These are phyloP conservation scores for Drosophila chauvacae DNA, from an alignment of 1,140 invertebrate genomes.

Conservation along the genomic window DNA sequence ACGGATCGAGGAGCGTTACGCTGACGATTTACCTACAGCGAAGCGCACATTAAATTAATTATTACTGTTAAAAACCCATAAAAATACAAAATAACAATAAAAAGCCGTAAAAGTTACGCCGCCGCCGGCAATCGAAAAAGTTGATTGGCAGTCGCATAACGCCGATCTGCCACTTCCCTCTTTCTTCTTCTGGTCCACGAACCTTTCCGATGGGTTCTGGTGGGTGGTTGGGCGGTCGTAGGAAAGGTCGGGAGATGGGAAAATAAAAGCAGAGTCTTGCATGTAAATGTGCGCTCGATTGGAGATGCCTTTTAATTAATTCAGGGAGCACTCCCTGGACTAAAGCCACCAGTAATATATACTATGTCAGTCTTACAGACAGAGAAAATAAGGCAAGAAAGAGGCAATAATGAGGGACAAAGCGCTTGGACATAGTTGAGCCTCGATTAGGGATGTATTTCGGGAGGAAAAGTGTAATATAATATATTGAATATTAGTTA, in stretches of 20 bases:
- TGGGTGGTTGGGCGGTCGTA: slow-evolving; percentile 16
- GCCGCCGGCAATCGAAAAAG: slow-evolving; percentile 50
- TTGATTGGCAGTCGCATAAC: slow-evolving; percentile 68
- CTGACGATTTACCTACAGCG: slow-evolving; percentile 75
- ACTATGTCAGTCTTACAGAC: not conserved
- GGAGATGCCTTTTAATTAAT: slow-evolving; percentile 17
- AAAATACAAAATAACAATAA: slow-evolving; percentile 74
- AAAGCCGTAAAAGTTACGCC: slow-evolving; percentile 71
- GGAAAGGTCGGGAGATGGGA: slow-evolving; percentile 17
- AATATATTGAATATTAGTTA: too few relatives aligned
- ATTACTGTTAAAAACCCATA: slow-evolving; percentile 81
- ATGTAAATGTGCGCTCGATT: slow-evolving; percentile 51
- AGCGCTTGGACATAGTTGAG: too few relatives aligned
- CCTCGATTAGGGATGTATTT: too few relatives aligned
- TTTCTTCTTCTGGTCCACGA: not conserved
- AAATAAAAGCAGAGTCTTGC: slow-evolving; percentile 40
- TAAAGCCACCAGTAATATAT: not conserved
- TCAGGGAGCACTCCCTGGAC: not conserved
- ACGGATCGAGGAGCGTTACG: slow-evolving; percentile 32
- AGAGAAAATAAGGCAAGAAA: not conserved
- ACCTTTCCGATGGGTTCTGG: not conserved
- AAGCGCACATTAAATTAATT: slow-evolving; percentile 78
- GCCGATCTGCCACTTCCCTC: not conserved
- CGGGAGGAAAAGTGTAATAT: too few relatives aligned
- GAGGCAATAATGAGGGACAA: too few relatives aligned